phyloP scores from a whole-genome alignment of 2,113 vertebrate species.

The Origma solitaria region DNA sequence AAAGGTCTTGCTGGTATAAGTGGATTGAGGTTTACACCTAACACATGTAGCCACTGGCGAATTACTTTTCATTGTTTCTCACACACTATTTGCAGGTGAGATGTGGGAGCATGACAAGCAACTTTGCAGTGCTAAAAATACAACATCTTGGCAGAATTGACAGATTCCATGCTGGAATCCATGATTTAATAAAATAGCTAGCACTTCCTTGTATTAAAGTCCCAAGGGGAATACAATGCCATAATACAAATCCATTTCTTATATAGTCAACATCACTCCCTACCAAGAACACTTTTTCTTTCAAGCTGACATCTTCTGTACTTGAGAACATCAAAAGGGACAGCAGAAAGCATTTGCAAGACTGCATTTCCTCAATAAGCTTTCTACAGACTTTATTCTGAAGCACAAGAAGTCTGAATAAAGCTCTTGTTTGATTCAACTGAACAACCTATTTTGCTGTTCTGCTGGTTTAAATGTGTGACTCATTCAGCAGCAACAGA shows the following conservation, averaged over 20 bases:
- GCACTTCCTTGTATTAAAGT: neutral
- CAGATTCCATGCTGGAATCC: neutral
- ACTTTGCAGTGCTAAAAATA: neutral
- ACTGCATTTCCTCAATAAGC: neutral
- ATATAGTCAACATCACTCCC: neutral
- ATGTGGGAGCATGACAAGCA: neutral
- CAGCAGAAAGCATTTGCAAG: neutral
- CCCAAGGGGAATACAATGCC: neutral
- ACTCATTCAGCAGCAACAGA: neutral
- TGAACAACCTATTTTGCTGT: neutral
- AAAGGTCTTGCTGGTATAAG: neutral
- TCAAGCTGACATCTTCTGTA: neutral
- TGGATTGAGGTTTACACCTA: neutral
- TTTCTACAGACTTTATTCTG: neutral
- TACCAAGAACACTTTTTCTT: neutral
- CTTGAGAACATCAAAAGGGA: neutral
- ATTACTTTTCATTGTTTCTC: conserved; percentile 5
- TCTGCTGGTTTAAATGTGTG: neutral
- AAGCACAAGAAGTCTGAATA: neutral
- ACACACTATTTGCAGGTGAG: neutral
- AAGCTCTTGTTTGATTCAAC: neutral
- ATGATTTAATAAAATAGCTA: conserved; percentile 24
- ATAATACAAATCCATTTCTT: conserved; percentile 18
- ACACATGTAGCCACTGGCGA: neutral
- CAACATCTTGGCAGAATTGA: neutral